Evolutionary conservation across 2,113 vertebrate species (phyloP).

Genomic region (Murina feae): DNA sequence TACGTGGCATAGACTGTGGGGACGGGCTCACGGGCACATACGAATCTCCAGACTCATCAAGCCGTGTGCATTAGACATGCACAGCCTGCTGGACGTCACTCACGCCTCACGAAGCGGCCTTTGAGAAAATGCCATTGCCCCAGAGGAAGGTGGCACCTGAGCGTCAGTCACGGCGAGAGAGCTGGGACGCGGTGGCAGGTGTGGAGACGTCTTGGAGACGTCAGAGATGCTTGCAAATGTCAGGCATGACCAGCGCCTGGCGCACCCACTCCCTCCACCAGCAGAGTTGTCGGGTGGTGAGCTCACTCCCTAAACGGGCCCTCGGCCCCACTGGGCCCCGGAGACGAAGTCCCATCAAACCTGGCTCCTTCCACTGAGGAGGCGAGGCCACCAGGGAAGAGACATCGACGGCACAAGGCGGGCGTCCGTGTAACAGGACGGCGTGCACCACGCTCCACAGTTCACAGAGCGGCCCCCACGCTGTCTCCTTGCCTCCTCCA

Average conservation of each 20-base stretch:
- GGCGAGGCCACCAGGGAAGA: not conserved
- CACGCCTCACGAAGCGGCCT: not conserved
- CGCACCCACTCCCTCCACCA: accelerated
- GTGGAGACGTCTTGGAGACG: not conserved
- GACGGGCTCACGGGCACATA: accelerated
- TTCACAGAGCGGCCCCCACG: accelerated
- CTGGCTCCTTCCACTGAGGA: not conserved
- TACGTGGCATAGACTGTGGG: accelerated
- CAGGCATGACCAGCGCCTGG: accelerated
- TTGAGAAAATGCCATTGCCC: not conserved
- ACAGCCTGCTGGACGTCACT: accelerated
- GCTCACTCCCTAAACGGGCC: not conserved
- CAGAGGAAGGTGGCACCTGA: not conserved
- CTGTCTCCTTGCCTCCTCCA: not conserved
- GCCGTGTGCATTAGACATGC: accelerated
- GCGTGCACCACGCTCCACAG: accelerated
- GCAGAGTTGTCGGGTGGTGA: accelerated
- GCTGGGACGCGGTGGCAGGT: accelerated
- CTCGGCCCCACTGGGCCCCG: not conserved
- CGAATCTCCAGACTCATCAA: not conserved
- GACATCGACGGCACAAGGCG: accelerated
- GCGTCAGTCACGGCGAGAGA: accelerated
- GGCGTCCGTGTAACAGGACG: accelerated
- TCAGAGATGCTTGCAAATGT: accelerated
- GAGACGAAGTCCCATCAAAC: not conserved